A percentile compares a stretch with the other conserved stretches of the same genome.
Conservation (phyloP, 2,113 vertebrate genomes). For the Perca fluviatilis region DNA sequence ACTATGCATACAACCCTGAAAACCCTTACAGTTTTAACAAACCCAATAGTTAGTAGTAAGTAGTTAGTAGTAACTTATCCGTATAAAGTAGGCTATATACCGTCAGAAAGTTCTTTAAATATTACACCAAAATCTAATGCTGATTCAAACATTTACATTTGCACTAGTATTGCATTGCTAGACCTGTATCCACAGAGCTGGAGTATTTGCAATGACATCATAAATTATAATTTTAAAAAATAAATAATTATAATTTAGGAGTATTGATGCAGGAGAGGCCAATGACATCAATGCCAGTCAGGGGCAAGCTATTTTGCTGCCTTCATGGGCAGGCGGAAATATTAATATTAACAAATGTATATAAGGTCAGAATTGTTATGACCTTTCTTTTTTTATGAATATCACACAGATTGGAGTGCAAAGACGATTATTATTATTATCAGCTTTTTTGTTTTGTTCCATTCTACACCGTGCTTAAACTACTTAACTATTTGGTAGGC, state of each 20-base stretch:
- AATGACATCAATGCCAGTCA: conserved; percentile 2
- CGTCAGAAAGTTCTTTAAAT: not conserved
- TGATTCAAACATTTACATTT: conserved; percentile 19
- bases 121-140: not conserved
- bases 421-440: not conserved
- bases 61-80: too few relatives aligned
- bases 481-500: too few relatives aligned
- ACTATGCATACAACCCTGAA: too few relatives aligned
- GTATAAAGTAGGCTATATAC: too few relatives aligned
- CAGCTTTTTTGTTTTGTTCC: not conserved
- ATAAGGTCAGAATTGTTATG: not conserved
- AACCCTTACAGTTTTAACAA: too few relatives aligned
- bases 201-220: conserved; percentile 25
- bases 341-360: too few relatives aligned
- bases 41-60: not conserved
- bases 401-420: not conserved
- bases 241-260: too few relatives aligned
- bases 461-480: too few relatives aligned
- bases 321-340: not conserved
- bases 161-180: not conserved
- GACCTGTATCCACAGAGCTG: too few relatives aligned
- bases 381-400: not conserved
- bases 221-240: too few relatives aligned
- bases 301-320: not conserved
- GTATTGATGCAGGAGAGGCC: not conserved